Evolutionary conservation across 1,140 invertebrate species (phyloP), one percentile per base, ranked within the genome.

Genomic region (Mylabris phalerata): DNA sequence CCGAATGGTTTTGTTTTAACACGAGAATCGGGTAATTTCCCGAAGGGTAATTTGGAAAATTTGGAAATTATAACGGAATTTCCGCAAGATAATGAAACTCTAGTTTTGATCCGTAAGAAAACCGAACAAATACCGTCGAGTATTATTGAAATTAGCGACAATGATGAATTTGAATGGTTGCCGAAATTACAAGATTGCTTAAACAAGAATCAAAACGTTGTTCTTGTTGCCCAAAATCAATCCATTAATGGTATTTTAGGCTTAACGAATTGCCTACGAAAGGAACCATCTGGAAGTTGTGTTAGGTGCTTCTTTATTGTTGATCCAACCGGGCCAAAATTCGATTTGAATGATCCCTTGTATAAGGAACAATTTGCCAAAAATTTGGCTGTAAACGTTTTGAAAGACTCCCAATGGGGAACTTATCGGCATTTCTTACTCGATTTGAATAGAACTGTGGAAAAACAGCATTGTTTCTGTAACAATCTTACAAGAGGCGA

Each of bases 401-500:
- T 74, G 54, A 76, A 75, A 59, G 70, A 84, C 75, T 76, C 69
- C 64, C 74, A 66, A 62, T 90, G 89, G 75, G 86, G 86, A 7
- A 83, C 80, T 39, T 84, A 87, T 60, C 60, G 69, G 26, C 69
- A 71, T 61, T 57, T 71, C 3, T 24, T 56, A 3, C 13, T 68
- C 25, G 50, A 58, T 13, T 13, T 13, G 6, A 9, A 46, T 13
- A 13, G 13, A 13, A 13, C 13, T 13, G 41, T 75, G 3, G 72
- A 78, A 5, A 71, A 67, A 39, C 76, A 79, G 49, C 88, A 96
- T 75, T 87, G 84, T 0, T 93, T 83, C 71, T 84, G 88, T 0
- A 92, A 95, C 73, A 84, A 88, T 1, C 62, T 81, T 2, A 85
- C 86, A 5, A 81, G 86, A 62, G 92, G 93, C 48, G 94, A 98